These are phyloP conservation scores for Crax fasciolata DNA, from an alignment of 2,797 vertebrate species.

Conservation along the genomic window DNA sequence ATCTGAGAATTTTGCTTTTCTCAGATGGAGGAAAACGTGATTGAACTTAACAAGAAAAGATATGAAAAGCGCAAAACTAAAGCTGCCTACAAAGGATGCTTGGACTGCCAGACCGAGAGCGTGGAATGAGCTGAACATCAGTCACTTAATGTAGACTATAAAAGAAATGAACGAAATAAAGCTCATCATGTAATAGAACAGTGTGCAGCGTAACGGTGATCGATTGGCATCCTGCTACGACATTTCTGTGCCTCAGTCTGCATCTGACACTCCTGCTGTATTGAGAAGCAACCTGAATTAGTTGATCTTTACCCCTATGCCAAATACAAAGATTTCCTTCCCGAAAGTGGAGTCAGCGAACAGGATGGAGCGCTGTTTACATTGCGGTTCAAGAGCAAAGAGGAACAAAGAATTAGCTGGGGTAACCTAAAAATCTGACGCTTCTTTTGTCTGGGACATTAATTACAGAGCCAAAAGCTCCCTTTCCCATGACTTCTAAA, in stretches of 20 bases:
- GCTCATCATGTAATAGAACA: background rate
- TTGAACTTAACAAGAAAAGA: background rate
- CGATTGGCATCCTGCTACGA: background rate
- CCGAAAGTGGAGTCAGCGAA: background rate
- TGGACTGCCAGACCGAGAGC: too few relatives aligned
- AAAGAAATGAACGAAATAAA: background rate
- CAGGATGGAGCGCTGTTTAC: background rate
- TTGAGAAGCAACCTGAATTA: background rate
- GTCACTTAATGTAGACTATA: too few relatives aligned
- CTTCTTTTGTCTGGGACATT: background rate
- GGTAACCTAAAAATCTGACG: background rate
- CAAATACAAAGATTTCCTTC: background rate
- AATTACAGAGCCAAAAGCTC: background rate
- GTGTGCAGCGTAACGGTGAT: background rate
- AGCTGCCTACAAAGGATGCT: background rate
- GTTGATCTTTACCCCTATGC: background rate
- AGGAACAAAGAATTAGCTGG: background rate
- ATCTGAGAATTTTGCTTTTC: background rate
- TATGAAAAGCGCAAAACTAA: background rate
- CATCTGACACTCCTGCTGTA: background rate
- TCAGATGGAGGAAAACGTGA: background rate
- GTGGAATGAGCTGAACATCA: background rate
- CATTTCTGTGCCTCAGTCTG: background rate
- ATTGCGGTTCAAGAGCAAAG: background rate
- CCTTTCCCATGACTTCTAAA: background rate